Conservation (phyloP, 2,113 vertebrate species). For the human region GRCh38 chr2:68201501-68202000, state of each 20-base stretch:
- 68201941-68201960: neutral
- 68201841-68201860: neutral
- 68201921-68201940: conserved; percentile 16
- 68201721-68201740: neutral
- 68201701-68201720: neutral
- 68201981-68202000: neutral
- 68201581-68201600: neutral
- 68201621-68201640: neutral
- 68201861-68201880: neutral
- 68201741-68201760: neutral
- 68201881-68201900: neutral
- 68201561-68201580: neutral
- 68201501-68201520: conserved; percentile 15
- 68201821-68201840: neutral
- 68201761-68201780: conserved; percentile 11
- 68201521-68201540: neutral
- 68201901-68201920: neutral
- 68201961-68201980: neutral
- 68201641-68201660: neutral
- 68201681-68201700: neutral
- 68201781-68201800: neutral
- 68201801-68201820: neutral
- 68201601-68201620: neutral
- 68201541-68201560: neutral
- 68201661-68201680: neutral